Evolutionary conservation across 2,113 vertebrate genomes (phyloP), one percentile per base, ranked within the genome.

Genomic region (Toxotes chatareus): DNA sequence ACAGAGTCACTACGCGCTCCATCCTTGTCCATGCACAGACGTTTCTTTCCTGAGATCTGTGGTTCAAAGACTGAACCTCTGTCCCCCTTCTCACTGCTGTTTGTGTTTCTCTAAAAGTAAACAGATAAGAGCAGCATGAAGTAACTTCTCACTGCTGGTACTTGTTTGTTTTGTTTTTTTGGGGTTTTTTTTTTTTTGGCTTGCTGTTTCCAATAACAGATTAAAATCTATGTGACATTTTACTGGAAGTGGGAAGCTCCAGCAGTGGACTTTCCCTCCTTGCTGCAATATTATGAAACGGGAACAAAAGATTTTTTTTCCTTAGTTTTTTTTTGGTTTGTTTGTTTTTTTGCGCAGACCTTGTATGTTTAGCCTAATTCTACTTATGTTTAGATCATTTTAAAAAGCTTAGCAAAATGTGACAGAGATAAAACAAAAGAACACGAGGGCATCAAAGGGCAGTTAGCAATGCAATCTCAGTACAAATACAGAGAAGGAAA

Each of bases 61-160:
- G 53, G 34, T 46, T 61, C 55, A 78, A 44, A 68, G 53, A 47
- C 12, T 9, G 6, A 55, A 42, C 47, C 36, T 63, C 47, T 57
- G 62, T 34, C 51, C 64, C 17, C 23, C 23, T 62, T 67, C 12
- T 47, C 46, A 31, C 79, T 64, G 71, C 62, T 89, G 82, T 85
- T 85, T 90, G 82, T 72, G 76, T 76, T 85, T 40, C 44, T 82
- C 68, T 57, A 31, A 79, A 46, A 61, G 80, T 73, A 80, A 87
- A 93, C 76, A 89, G 89, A 90, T 84, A 86, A 90, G 64, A 80
- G 19, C 40, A 46, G 71, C 23, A 55, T 74, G 73, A 68, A 77
- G 85, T 76, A 69, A 77, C 38, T 14, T n/a, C 19, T 72, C 5
- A 2, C 47, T 59, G 53, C 19, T 9, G 7, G 51, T 40, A 19